Evolutionary conservation across 1,140 invertebrate genomes (phyloP), one percentile per base, ranked within the genome.

Genomic region (Habropoda laboriosa): DNA sequence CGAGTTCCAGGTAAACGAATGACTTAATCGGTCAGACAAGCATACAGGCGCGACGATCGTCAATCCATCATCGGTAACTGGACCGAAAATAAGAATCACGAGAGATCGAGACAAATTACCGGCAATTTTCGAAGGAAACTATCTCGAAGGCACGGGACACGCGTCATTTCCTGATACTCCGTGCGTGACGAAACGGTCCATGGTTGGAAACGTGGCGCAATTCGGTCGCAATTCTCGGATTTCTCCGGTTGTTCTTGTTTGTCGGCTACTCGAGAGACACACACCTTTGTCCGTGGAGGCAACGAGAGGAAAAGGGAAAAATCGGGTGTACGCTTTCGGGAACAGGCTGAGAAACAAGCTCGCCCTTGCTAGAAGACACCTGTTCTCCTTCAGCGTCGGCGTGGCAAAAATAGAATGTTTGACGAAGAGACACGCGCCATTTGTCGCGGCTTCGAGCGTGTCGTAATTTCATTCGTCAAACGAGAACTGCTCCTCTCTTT

Each of bases 381-480:
- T 85, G 83, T 85, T 81, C 61, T 21, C 16, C 24, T 21, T 32
- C 55, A 47, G 55, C 63, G 70, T 71, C 32, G 66, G 75, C 63
- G 66, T 30, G 71, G 45, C 68, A 49, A 61, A 77, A 86, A 87
- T 83, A 86, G 83, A 51, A 80, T 82, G 67, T 83, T 86, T 86
- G 80, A 83, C 83, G 77, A 82, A 80, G 81, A 79, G 83, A 82
- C 83, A 76, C 80, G 76, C 75, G 75, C 83, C 85, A 85, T 86
- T 86, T 85, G 81, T 82, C 80, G 76, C 27, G 80, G 68, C 70
- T 75, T 71, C 71, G 71, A 68, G 70, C 83, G 74, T 82, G 83
- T 81, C 74, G 84, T 81, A 82, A 75, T 86, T 86, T 79, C 88
- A 88, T 89, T 85, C 82, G 81, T 89, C 88, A 89, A 88, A 87